These are phyloP conservation scores for Drosophila ercepeae DNA, from an alignment of 1,140 invertebrate genomes.

Conservation along the genomic window DNA sequence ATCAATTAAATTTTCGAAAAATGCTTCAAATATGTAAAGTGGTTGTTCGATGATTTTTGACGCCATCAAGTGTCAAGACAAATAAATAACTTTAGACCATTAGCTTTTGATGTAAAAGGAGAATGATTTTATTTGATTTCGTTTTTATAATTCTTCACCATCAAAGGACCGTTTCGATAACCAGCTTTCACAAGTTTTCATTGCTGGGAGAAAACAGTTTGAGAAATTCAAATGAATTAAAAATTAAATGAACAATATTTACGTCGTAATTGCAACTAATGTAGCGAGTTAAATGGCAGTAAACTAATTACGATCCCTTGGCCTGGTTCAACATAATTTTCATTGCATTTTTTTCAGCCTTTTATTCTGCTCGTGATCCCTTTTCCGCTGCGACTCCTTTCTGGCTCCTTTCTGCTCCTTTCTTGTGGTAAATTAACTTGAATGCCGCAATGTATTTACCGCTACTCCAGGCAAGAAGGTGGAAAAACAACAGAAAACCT, in stretches of 20 bases:
- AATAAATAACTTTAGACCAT: slow-evolving; percentile 1
- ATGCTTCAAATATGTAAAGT: slow-evolving; percentile 11
- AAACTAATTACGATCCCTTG: slow-evolving; percentile 62
- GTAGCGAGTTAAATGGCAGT: slow-evolving; percentile 66
- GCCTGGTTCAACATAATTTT: slow-evolving; percentile 49
- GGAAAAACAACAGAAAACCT: slow-evolving; percentile 24
- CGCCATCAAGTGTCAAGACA: not conserved
- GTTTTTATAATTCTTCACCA: too few relatives aligned
- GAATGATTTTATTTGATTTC: not conserved
- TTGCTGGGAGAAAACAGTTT: slow-evolving; percentile 6
- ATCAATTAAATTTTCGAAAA: slow-evolving; percentile 37
- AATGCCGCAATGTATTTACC: slow-evolving; percentile 79
- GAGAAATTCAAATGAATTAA: slow-evolving; percentile 28
- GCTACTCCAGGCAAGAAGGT: slow-evolving; percentile 45
- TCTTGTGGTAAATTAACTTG: slow-evolving; percentile 75
- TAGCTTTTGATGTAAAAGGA: not conserved
- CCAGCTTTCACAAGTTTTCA: too few relatives aligned
- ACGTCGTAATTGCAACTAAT: slow-evolving; percentile 63
- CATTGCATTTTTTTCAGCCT: slow-evolving; percentile 33
- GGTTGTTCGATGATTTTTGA: slow-evolving; percentile 15
- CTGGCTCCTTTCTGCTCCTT: slow-evolving; percentile 50
- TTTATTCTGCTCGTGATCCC: not conserved
- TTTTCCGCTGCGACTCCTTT: slow-evolving; percentile 23
- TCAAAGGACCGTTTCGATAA: not conserved
- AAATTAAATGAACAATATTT: slow-evolving; percentile 48